Conservation (phyloP, 1,140 invertebrate species). For the Apocrypta bakeri region DNA sequence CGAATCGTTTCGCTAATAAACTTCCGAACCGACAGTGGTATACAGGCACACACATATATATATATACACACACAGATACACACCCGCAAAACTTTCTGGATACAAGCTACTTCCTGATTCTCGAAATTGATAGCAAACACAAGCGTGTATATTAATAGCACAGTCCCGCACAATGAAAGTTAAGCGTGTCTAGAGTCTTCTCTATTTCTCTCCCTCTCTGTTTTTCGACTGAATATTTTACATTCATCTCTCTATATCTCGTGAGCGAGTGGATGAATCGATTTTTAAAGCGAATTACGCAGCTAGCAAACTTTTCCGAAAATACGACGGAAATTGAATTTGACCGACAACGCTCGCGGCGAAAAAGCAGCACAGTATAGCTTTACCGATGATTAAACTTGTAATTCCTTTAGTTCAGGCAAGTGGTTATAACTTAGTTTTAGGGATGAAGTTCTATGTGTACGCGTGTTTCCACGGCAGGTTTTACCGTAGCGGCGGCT, state of each 20-base stretch:
- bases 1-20: background rate
- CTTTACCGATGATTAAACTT: slow-evolving; percentile 28
- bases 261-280: background rate
- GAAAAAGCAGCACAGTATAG: background rate
- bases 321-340: slow-evolving; percentile 34
- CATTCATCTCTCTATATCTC: background rate
- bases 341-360: background rate
- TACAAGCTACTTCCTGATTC: background rate
- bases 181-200: background rate
- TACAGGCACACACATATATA: background rate
- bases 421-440: background rate
- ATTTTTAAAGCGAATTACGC: slow-evolving; percentile 36
- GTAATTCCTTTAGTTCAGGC: background rate
- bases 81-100: background rate
- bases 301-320: slow-evolving; percentile 22
- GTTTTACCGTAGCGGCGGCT: background rate
- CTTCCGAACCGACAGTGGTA: background rate
- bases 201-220: background rate
- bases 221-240: slow-evolving; percentile 8
- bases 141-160: background rate
- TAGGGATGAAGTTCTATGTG: background rate
- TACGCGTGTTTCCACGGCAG: background rate
- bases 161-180: background rate
- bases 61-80: no score
- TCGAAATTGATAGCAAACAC: background rate